Evolutionary conservation across 2,888 invertebrate genomes (phyloP).

Genomic region (Esperia sulphurella): DNA sequence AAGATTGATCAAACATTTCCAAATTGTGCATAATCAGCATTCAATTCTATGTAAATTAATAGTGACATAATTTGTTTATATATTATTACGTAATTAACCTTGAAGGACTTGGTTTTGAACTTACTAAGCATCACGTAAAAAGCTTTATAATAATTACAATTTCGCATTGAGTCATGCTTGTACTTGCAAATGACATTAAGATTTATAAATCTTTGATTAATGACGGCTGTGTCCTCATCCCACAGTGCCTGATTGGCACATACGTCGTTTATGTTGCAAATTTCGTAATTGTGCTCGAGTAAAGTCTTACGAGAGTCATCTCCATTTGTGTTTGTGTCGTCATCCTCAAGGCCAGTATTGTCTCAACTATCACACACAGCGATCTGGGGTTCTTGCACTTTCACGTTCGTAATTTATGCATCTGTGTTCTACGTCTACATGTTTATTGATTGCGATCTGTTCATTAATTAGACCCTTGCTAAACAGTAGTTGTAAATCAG

Average conservation of each 20-base stretch:
- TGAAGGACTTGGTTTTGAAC: slow-evolving; percentile 6
- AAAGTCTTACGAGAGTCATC: slow-evolving; percentile 34
- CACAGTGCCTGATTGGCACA: slow-evolving; percentile 34
- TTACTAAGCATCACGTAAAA: slow-evolving; percentile 6
- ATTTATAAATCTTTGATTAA: slow-evolving; percentile 44
- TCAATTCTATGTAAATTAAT: slow-evolving; percentile 15
- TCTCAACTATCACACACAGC: background rate
- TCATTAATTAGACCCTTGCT: too few relatives aligned
- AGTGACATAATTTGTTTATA: slow-evolving; percentile 17
- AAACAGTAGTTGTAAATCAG: too few relatives aligned
- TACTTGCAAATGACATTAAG: slow-evolving; percentile 36
- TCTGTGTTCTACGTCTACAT: slow-evolving; percentile 9
- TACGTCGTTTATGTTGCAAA: slow-evolving; percentile 33
- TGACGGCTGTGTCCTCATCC: slow-evolving; percentile 35
- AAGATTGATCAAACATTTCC: slow-evolving; percentile 2
- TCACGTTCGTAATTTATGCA: slow-evolving; percentile 32
- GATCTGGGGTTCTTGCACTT: slow-evolving; percentile 34
- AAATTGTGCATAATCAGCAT: slow-evolving; percentile 3
- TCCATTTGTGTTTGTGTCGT: slow-evolving; percentile 38
- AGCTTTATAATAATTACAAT: slow-evolving; percentile 17
- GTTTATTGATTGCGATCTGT: background rate
- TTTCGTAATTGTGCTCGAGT: slow-evolving; percentile 34
- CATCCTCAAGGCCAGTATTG: slow-evolving; percentile 48
- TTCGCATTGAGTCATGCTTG: slow-evolving; percentile 22
- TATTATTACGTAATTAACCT: slow-evolving; percentile 20